Percentiles rank a stretch among this genome's conserved stretches.
phyloP scores from a whole-genome alignment of 2,113 vertebrate species.

The Tonatia bakeri region DNA sequence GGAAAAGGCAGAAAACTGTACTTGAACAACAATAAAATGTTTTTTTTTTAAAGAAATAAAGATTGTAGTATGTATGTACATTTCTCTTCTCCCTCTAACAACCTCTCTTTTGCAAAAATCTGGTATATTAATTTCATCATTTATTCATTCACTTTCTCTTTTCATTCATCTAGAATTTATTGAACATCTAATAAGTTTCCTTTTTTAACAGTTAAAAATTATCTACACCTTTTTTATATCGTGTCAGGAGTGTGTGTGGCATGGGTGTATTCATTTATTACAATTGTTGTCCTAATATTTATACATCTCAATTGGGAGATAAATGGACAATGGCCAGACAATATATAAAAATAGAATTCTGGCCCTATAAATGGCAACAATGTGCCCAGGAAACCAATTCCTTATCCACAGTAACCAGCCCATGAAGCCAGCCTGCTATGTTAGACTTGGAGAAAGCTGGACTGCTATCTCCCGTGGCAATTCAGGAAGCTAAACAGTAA shows the following conservation, averaged over 20 bases:
- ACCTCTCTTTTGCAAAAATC: background rate
- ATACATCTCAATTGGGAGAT: background rate
- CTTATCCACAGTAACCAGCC: background rate
- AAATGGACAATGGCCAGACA: background rate
- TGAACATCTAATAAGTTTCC: background rate
- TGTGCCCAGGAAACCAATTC: background rate
- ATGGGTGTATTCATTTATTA: background rate
- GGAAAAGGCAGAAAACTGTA: no score
- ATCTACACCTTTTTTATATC: background rate
- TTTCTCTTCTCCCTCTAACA: background rate
- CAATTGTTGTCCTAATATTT: background rate
- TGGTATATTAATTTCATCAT: background rate
- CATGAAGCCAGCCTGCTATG: background rate
- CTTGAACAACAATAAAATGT: no score
- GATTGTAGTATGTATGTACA: background rate
- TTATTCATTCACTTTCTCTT: background rate
- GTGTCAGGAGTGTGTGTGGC: background rate
- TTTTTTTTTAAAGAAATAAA: background rate
- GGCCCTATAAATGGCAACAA: background rate
- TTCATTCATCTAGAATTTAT: background rate
- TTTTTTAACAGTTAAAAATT: background rate
- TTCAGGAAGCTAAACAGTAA: background rate
- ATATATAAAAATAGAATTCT: background rate
- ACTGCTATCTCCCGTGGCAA: background rate
- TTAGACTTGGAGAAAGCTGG: background rate